These are phyloP conservation scores for Coenobita brevimanus DNA, from an alignment of 1,140 invertebrate species.

Conservation along the genomic window DNA sequence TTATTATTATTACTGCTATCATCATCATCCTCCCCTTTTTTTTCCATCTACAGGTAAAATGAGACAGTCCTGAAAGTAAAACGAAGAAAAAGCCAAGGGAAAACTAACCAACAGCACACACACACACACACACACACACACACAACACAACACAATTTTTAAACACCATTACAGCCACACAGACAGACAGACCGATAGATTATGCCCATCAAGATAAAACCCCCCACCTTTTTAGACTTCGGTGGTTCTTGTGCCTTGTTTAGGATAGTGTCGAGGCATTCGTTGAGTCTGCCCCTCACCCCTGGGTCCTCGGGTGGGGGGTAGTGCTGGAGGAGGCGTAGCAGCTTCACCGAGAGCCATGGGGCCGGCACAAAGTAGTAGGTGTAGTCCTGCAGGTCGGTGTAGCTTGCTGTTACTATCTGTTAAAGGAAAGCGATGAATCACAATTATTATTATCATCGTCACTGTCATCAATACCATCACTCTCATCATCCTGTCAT, in stretches of 20 bases:
- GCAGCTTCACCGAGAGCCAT: conserved; percentile 98
- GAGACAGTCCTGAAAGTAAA: too few relatives aligned
- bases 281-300: conserved; percentile 93
- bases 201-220: too few relatives aligned
- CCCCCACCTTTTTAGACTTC: conserved; percentile 97
- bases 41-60: too few relatives aligned
- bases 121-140: too few relatives aligned
- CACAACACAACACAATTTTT: too few relatives aligned
- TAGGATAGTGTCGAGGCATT: conserved; percentile 99
- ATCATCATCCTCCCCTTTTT: too few relatives aligned
- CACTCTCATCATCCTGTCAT: background rate
- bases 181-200: too few relatives aligned
- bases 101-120: too few relatives aligned
- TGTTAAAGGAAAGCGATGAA: conserved; percentile 73
- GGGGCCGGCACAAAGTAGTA: conserved; percentile 99
- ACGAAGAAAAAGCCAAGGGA: too few relatives aligned
- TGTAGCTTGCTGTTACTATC: conserved; percentile 98
- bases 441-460: background rate
- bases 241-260: conserved; percentile 99
- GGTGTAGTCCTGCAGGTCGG: conserved; percentile 99
- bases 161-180: too few relatives aligned
- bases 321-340: conserved; percentile 98
- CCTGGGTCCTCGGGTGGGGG: conserved; percentile 97
- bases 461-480: too few relatives aligned
- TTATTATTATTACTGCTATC: too few relatives aligned